A percentile compares a stretch with the other conserved stretches of the same genome.
Evolutionary conservation across 2,888 invertebrate genomes (phyloP).

Genomic region (Malachius bipustulatus): DNA sequence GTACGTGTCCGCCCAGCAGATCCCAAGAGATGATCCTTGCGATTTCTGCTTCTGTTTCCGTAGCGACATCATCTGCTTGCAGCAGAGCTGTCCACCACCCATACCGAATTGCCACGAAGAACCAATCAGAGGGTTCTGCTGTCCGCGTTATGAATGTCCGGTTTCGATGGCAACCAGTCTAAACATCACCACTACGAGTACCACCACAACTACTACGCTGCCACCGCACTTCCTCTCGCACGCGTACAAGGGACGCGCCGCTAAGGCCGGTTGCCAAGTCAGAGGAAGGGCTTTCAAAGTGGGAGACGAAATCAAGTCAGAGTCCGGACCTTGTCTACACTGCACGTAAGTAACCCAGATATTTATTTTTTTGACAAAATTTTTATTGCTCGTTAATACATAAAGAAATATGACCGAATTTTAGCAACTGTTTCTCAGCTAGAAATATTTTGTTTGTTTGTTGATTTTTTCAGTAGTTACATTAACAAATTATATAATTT

Average conservation of each 20-base stretch:
- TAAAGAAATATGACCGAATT: constrained; percentile 5
- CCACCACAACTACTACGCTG: constrained; percentile 73
- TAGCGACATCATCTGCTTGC: constrained; percentile 88
- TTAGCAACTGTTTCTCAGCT: too few species aligned
- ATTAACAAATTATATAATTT: too few species aligned
- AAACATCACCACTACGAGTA: constrained; percentile 76
- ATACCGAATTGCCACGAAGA: constrained; percentile 86
- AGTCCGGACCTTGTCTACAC: constrained; percentile 86
- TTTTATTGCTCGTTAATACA: not conserved
- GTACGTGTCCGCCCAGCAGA: constrained; percentile 89
- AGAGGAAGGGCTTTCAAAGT: constrained; percentile 74
- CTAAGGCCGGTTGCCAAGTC: constrained; percentile 73
- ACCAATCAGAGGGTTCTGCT: constrained; percentile 87
- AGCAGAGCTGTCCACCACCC: constrained; percentile 91
- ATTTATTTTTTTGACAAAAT: not conserved
- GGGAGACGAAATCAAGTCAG: constrained; percentile 72
- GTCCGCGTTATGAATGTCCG: constrained; percentile 87
- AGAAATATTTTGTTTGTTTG: constrained; percentile 1
- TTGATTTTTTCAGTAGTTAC: constrained; percentile 8
- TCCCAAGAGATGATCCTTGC: constrained; percentile 87
- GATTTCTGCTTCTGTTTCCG: constrained; percentile 96
- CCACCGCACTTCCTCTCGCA: constrained; percentile 75
- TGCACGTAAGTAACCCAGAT: constrained; percentile 70
- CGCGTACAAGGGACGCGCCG: constrained; percentile 63
- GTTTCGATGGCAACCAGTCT: constrained; percentile 75